Percentiles rank a stretch among this genome's conserved stretches.
Conservation (phyloP, 2,113 vertebrate genomes). For the Vimba vimba region DNA sequence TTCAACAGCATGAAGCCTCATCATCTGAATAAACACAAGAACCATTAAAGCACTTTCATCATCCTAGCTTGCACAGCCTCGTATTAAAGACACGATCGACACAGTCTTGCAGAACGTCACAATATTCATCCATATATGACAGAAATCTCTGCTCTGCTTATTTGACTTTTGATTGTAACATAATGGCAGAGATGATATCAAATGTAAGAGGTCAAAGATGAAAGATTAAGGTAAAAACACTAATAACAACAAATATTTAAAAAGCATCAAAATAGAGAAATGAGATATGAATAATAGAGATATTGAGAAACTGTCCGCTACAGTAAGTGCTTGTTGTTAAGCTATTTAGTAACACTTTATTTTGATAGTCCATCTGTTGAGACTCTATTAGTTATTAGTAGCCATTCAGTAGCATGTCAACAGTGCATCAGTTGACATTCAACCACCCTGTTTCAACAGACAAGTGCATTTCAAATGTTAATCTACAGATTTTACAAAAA, state of each 20-base stretch:
- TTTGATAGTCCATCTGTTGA: too few species aligned
- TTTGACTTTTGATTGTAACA: neutral
- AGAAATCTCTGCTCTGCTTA: too few species aligned
- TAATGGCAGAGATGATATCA: neutral
- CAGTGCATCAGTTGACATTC: neutral
- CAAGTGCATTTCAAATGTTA: neutral
- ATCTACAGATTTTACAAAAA: neutral
- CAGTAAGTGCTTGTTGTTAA: neutral
- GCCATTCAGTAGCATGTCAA: too few species aligned
- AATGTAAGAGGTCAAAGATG: neutral
- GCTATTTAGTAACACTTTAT: too few species aligned
- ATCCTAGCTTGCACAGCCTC: too few species aligned
- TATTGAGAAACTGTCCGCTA: neutral
- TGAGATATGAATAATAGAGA: neutral
- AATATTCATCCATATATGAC: too few species aligned
- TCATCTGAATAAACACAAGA: neutral
- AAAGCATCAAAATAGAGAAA: neutral
- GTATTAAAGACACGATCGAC: too few species aligned
- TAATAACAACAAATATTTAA: neutral
- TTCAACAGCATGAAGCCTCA: neutral
- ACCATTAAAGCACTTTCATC: neutral
- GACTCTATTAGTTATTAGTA: too few species aligned
- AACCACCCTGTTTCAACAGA: neutral
- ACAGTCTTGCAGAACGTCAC: too few species aligned
- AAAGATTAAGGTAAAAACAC: neutral